Percentiles rank a stretch among this genome's conserved stretches.
These are phyloP conservation scores for Nasonia vitripennis DNA, from an alignment of 1,140 invertebrate species.

Conservation along the genomic window DNA sequence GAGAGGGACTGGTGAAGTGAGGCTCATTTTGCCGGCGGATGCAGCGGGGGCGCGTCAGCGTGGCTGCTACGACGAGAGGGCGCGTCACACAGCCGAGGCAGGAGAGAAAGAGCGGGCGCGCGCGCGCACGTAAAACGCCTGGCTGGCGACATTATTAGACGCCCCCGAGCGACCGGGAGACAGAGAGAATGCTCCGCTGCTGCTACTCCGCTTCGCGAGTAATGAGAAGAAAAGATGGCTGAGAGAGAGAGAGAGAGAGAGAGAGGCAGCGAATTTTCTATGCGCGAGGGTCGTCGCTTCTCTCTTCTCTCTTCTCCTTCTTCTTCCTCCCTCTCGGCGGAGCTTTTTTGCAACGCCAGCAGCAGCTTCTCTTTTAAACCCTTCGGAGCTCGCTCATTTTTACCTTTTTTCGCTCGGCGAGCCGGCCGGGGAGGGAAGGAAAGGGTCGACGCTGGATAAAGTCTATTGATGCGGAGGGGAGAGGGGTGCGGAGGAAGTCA, in stretches of 20 bases:
- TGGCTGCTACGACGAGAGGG: constrained; percentile 45
- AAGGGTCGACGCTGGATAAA: not conserved
- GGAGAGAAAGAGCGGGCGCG: constrained; percentile 41
- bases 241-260: constrained; percentile 56
- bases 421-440: not conserved
- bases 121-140: constrained; percentile 67
- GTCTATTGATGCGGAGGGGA: not conserved
- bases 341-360: constrained; percentile 15
- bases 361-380: constrained; percentile 19
- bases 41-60: constrained; percentile 40
- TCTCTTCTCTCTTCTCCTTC: constrained; percentile 35
- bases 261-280: constrained; percentile 33
- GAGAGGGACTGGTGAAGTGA: constrained; percentile 11
- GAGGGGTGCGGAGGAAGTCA: not conserved
- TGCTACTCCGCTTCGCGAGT: constrained; percentile 58
- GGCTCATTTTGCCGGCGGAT: constrained; percentile 49
- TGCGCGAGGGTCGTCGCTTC: constrained; percentile 22
- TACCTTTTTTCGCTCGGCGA: constrained; percentile 14
- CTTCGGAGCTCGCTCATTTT: constrained; percentile 11
- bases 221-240: constrained; percentile 73
- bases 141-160: constrained; percentile 76
- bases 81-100: constrained; percentile 35
- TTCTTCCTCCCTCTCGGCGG: constrained; percentile 23
- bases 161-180: constrained; percentile 65
- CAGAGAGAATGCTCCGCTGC: constrained; percentile 14